These are phyloP conservation scores for Stigmatopora nigra DNA, from an alignment of 2,113 vertebrate genomes.

Conservation along the genomic window DNA sequence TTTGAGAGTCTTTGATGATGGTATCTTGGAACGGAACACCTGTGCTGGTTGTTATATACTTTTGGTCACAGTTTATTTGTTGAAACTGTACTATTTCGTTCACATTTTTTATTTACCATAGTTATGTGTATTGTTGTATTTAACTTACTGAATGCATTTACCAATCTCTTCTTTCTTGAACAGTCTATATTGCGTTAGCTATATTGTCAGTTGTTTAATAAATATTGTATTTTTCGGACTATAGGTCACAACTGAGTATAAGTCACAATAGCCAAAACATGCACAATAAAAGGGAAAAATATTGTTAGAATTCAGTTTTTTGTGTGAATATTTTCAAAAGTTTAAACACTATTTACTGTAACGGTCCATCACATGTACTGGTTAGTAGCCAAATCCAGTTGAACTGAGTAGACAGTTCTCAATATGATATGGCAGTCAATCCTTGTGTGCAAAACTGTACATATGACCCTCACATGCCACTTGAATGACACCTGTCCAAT, in stretches of 20 bases:
- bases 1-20: conserved; percentile 18
- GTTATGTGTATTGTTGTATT: too few species aligned
- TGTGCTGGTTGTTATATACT: neutral
- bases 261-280: too few species aligned
- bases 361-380: neutral
- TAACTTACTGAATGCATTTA: too few species aligned
- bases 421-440: conserved; percentile 19
- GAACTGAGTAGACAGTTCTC: neutral
- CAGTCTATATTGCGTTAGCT: too few species aligned
- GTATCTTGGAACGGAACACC: neutral
- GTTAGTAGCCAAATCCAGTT: neutral
- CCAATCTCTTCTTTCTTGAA: too few species aligned
- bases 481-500: conserved; percentile 60
- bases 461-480: conserved; percentile 42
- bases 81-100: neutral
- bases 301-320: neutral
- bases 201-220: too few species aligned
- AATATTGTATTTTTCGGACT: too few species aligned
- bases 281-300: too few species aligned
- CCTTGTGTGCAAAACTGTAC: conserved; percentile 18
- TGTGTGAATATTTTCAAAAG: neutral
- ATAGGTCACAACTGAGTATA: too few species aligned
- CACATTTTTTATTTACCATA: neutral
- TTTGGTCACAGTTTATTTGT: neutral
- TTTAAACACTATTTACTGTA: neutral